Percentiles rank a stretch among this genome's conserved stretches.
Evolutionary conservation across 2,113 vertebrate species (phyloP).

Genomic region (Silurus meridionalis): DNA sequence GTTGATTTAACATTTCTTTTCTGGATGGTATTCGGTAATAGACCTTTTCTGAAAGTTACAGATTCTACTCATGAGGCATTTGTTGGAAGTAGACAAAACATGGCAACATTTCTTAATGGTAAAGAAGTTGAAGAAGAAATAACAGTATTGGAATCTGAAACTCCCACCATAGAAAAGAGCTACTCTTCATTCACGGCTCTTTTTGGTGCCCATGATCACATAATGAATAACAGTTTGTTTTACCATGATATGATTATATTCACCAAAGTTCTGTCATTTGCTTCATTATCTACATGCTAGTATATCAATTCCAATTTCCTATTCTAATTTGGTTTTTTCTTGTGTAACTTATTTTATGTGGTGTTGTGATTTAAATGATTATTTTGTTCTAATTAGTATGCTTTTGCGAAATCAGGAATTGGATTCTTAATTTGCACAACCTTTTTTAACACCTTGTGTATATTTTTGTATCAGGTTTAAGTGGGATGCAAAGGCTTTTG

Average conservation of each 20-base stretch:
- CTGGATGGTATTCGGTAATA: not conserved
- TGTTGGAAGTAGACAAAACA: not conserved
- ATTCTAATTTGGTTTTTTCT: not conserved
- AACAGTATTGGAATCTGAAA: not conserved
- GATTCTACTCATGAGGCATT: not conserved
- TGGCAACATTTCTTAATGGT: not conserved
- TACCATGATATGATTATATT: not conserved
- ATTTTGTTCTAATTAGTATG: not conserved
- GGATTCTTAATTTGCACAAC: not conserved
- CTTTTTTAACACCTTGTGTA: not conserved
- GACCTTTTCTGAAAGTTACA: not conserved
- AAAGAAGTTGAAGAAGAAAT: not conserved
- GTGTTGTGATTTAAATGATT: not conserved
- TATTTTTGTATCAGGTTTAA: slow-evolving; percentile 73
- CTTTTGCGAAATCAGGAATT: not conserved
- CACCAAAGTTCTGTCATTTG: not conserved
- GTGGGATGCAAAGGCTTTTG: slow-evolving; percentile 76
- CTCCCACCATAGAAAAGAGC: not conserved
- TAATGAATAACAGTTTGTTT: not conserved
- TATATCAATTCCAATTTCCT: too few relatives aligned
- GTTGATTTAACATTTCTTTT: not conserved
- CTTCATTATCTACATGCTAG: not conserved
- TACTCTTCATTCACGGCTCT: not conserved
- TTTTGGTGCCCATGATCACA: not conserved
- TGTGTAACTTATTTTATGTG: not conserved